A percentile compares a stretch with the other conserved stretches of the same genome.
phyloP scores from a whole-genome alignment of 30 jellyfish, hydroid and myxozoan genomes.

The Hydractinia symbiolongicarpus region DNA sequence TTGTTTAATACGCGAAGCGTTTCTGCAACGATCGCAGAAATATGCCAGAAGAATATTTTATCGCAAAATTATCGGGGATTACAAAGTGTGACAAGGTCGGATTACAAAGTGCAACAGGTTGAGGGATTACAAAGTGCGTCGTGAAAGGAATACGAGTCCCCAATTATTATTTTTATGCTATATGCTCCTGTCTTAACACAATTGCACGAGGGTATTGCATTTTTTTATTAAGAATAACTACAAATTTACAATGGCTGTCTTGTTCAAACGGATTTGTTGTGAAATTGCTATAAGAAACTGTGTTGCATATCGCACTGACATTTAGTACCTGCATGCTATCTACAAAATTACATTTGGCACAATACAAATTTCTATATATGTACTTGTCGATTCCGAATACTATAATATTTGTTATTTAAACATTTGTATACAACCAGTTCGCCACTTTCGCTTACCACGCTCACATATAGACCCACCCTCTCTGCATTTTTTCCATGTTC shows the following conservation, averaged over 20 bases:
- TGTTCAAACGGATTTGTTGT: not conserved
- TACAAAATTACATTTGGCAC: slow-evolving; percentile 20
- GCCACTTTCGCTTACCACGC: not conserved
- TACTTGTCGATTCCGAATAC: slow-evolving; percentile 14
- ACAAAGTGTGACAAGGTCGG: not conserved
- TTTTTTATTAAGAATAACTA: not conserved
- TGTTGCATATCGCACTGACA: not conserved
- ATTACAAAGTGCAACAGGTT: not conserved
- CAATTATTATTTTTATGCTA: not conserved
- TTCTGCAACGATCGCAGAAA: too few species aligned
- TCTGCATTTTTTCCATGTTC: too few species aligned
- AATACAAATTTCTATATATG: slow-evolving; percentile 6
- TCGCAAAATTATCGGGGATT: not conserved
- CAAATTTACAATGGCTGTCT: not conserved
- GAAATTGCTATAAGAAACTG: not conserved
- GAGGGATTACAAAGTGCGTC: too few species aligned
- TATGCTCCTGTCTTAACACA: not conserved
- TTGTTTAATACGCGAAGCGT: too few species aligned
- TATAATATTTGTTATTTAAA: not conserved
- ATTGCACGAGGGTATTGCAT: not conserved
- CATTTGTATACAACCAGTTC: not conserved
- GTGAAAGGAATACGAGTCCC: too few species aligned
- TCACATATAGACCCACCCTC: too few species aligned
- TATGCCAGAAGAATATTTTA: too few species aligned
- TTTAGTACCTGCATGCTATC: not conserved